Conservation (phyloP, 2,888 invertebrate genomes). For the Tachina fera region DNA sequence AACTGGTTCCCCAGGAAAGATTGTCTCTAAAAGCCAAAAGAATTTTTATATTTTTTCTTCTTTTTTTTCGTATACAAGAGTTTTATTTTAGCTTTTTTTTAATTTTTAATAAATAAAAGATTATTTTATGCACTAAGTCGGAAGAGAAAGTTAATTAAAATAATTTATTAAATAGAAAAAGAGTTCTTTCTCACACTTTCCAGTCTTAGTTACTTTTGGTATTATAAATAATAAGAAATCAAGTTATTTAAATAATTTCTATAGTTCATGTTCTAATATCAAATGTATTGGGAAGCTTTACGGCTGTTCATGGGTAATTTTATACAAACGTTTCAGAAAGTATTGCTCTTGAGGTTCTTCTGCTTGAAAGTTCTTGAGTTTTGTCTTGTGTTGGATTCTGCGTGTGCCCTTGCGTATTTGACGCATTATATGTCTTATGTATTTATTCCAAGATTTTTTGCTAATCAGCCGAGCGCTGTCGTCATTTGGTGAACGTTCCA, state of each 20-base stretch:
- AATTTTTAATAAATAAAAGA: slow-evolving; percentile 41
- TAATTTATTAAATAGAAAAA: slow-evolving; percentile 47
- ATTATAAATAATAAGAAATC: slow-evolving; percentile 17
- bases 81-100: slow-evolving; percentile 26
- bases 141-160: slow-evolving; percentile 71
- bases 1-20: slow-evolving; percentile 56
- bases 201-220: slow-evolving; percentile 5
- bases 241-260: not conserved
- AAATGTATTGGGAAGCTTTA: slow-evolving; percentile 59
- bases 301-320: slow-evolving; percentile 34
- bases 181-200: not conserved
- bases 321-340: slow-evolving; percentile 66
- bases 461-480: slow-evolving; percentile 64
- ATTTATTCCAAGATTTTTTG: slow-evolving; percentile 67
- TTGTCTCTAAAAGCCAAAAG: slow-evolving; percentile 48
- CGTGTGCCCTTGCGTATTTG: slow-evolving; percentile 73
- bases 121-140: slow-evolving; percentile 50
- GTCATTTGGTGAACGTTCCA: slow-evolving; percentile 46
- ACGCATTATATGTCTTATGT: slow-evolving; percentile 71
- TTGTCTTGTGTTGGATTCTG: slow-evolving; percentile 70
- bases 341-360: slow-evolving; percentile 71
- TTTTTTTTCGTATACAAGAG: not conserved
- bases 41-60: slow-evolving; percentile 51
- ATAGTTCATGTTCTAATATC: slow-evolving; percentile 13
- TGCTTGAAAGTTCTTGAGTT: slow-evolving; percentile 54